Evolutionary conservation across 2,888 invertebrate species (phyloP), one percentile per base, ranked within the genome.

Genomic region (Tridacna crocea): DNA sequence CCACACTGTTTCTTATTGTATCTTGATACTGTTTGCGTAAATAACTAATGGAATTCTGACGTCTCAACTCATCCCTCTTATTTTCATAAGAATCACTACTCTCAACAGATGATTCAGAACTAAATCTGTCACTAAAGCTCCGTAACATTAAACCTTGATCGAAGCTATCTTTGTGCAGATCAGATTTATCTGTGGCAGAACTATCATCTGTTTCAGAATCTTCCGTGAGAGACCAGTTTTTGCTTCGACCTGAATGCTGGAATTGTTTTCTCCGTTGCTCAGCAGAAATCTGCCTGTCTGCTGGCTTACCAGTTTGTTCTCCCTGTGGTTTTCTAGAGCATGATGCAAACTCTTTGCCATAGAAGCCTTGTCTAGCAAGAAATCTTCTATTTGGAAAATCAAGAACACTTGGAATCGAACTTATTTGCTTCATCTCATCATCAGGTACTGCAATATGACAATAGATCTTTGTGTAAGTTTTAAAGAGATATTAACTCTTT

Each of bases 301-400:
- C 55, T 2, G 22, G 22, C 26, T 70, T 55, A 0, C 24, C 46
- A 8, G 26, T 47, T 10, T 58, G 24, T 0, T 73, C 74, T 8
- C 19, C 36, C n/a, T 47, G 19, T 19, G 27, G 24, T 46, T 68
- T 72, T 70, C 24, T 70, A 48, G n/a, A 6, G 11, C 2, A n/a
- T 17, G 61, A n/a, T 15, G 46, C 36, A 60, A 68, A 84, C n/a
- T 82, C 78, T 8, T 76, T 65, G 1, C 83, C 82, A 66, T 89
- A 89, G 75, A 80, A 89, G 13, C 89, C 89, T 61, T 89, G 89
- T 51, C 76, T 68, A 0, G 87, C 88, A 3, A 89, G 76, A n/a
- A 76, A 87, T 60, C 80, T 78, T 13, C 88, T 75, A 77, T 89
- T 89, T 36, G 82, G 79, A 12, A 83, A 73, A 74, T 84, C 86